Evolutionary conservation across 2,888 invertebrate genomes (phyloP).

Genomic region (Nephrotoma appendiculata): DNA sequence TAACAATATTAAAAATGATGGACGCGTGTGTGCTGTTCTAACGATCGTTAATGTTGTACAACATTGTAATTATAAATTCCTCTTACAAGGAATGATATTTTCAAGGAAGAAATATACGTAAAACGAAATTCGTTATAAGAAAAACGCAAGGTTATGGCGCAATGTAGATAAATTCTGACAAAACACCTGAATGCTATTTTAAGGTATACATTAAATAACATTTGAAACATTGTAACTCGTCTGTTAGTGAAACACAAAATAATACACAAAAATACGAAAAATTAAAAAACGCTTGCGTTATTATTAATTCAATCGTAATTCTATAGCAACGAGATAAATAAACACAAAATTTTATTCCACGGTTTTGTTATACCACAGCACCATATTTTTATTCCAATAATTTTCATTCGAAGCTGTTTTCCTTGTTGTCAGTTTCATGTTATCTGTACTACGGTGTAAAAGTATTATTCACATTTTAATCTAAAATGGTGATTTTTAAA

Average conservation of each 20-base stretch:
- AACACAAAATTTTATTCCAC: not conserved
- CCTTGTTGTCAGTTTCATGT: not conserved
- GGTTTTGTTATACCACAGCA: not conserved
- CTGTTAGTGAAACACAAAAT: not conserved
- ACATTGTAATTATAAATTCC: too few species aligned
- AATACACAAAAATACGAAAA: not conserved
- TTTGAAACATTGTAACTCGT: not conserved
- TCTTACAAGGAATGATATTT: too few species aligned
- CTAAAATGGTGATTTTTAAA: not conserved
- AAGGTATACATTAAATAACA: not conserved
- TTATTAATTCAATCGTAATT: not conserved
- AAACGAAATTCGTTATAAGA: not conserved
- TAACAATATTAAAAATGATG: too few species aligned
- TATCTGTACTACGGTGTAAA: not conserved
- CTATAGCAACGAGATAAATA: not conserved
- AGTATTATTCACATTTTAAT: not conserved
- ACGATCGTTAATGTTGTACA: too few species aligned
- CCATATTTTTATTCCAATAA: not conserved
- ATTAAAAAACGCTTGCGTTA: not conserved
- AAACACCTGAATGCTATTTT: not conserved
- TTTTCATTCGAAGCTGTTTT: not conserved
- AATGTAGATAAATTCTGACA: not conserved
- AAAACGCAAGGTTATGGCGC: not conserved
- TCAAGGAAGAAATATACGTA: too few species aligned
- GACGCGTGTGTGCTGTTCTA: too few species aligned